Evolutionary conservation across 2,888 invertebrate genomes (phyloP).

Genomic region (Perizoma affinitatum): DNA sequence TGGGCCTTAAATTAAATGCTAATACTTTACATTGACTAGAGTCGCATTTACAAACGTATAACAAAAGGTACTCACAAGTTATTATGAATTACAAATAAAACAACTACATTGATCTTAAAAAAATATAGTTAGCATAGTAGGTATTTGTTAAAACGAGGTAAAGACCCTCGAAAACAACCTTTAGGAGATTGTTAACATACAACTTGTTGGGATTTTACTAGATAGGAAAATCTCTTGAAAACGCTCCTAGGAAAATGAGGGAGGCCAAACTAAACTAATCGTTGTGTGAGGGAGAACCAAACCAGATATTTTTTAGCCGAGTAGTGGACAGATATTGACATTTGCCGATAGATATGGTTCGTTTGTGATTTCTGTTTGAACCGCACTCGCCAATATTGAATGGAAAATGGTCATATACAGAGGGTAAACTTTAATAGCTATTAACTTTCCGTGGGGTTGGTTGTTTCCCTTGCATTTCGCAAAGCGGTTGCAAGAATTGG

Average conservation of each 20-base stretch:
- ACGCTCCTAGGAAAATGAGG: neutral
- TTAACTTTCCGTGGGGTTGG: conserved; percentile 18
- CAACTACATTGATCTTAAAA: no score
- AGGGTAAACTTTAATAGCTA: conserved; percentile 22
- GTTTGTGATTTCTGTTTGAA: conserved; percentile 52
- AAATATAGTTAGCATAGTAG: no score
- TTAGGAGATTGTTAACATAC: neutral
- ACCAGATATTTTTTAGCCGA: conserved; percentile 26
- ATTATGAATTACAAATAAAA: no score
- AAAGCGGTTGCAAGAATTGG: conserved; percentile 8
- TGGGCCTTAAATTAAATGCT: conserved; percentile 4
- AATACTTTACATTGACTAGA: no score
- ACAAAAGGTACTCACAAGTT: no score
- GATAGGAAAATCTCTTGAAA: neutral
- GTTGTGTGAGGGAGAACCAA: neutral
- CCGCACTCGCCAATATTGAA: conserved; percentile 5
- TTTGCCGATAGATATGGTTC: conserved; percentile 41
- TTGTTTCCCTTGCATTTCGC: conserved; percentile 10
- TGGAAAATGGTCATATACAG: conserved; percentile 11
- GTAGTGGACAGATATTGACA: conserved; percentile 23
- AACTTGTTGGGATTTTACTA: neutral
- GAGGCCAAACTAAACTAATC: no score
- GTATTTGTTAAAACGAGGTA: no score
- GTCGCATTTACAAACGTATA: no score
- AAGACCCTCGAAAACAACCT: neutral